Evolutionary conservation across 2,113 vertebrate species (phyloP), one percentile per base, ranked within the genome.

Genomic region (Ameiurus melas): DNA sequence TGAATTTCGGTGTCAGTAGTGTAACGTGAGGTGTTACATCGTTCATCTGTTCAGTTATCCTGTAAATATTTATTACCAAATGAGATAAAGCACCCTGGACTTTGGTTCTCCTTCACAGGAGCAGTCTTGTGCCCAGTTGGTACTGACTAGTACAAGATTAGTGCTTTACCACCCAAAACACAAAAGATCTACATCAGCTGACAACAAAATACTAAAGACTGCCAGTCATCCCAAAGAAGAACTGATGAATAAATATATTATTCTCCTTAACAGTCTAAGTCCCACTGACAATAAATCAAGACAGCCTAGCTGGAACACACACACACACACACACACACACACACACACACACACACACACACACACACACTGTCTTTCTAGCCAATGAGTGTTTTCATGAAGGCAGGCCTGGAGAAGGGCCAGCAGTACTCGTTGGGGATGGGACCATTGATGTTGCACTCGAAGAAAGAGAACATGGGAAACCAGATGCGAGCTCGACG

Each of bases 401-500:
- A 86, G 19, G 95, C 58, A 22, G 98, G 98, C 89, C 93, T 96
- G 84, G 96, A 95, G 94, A 99, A 98, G 33, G 98, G 98, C 98
- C 98, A 99, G 94, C 97, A 96, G 94, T 99, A 99, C 92, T 99
- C 98, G 89, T 99, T 99, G 83, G 98, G 98, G 90, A 99, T 97
- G 4, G 98, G 98, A 43, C 98, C 98, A 51, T 98, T 98, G 87
- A 99, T 97, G 70, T 99, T 99, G 95, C 97, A 98, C 94, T 99
- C 98, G 81, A 99, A 99, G 91, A 99, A 99, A 36, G 98, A 99
- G 95, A 99, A 99, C 98, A 99, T 99, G 4, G 98, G 98, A 93
- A 99, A 99, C 98, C 98, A 99, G 93, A 99, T 99, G 88, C 98
- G 97, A n/a, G 98, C 98, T 82, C 98, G 96, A 71, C 98, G 96